Evolutionary conservation across 2,113 vertebrate genomes (phyloP).

Genomic region (Carassius auratus): DNA sequence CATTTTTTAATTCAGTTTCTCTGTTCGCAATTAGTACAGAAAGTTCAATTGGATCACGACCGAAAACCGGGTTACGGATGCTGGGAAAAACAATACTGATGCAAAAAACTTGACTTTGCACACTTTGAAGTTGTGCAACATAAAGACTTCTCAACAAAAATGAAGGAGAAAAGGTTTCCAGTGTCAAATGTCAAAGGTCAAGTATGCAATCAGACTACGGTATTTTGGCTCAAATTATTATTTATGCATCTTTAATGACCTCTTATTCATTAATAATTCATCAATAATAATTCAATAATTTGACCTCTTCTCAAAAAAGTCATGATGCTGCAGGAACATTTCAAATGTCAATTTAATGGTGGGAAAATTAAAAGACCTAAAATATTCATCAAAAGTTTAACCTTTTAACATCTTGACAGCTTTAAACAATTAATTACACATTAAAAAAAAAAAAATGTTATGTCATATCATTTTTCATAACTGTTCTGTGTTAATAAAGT

Average conservation of each 20-base stretch:
- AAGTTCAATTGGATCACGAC: constrained; percentile 62
- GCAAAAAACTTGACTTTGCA: neutral
- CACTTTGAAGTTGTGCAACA: neutral
- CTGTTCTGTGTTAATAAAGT: no score
- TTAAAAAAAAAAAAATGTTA: no score
- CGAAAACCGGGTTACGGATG: neutral
- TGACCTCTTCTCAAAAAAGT: neutral
- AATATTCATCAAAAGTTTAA: no score
- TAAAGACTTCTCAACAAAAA: neutral
- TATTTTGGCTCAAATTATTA: neutral
- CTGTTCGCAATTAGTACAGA: constrained; percentile 61
- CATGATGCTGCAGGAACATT: neutral
- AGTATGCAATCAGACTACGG: neutral
- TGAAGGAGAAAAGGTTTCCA: neutral
- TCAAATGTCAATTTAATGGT: neutral
- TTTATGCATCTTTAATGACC: neutral
- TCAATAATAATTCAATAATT: no score
- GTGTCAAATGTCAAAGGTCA: neutral
- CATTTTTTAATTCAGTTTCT: constrained; percentile 75
- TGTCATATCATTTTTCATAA: no score
- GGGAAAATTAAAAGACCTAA: neutral
- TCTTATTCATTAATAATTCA: neutral
- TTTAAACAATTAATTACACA: no score
- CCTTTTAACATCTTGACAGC: no score
- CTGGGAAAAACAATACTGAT: neutral